Evolutionary conservation across 2,797 vertebrate species (phyloP), one percentile per base, ranked within the genome.

Genomic region (Poliocrania exsul): DNA sequence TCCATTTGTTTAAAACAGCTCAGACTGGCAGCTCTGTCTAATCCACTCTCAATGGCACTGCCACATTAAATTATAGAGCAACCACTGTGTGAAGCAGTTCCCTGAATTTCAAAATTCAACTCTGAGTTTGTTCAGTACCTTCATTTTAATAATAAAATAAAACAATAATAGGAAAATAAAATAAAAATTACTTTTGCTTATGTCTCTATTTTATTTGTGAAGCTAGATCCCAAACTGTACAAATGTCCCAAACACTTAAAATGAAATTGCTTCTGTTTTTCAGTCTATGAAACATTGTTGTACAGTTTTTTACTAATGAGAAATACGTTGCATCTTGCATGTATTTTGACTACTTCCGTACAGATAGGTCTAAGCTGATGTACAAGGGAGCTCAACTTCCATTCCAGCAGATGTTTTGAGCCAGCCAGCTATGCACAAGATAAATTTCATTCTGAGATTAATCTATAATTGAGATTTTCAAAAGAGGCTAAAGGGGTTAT

Each of bases 1-100:
- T 96, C 97, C 86, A 91, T 96, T 96, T 98, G 92, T 96, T 97
- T 96, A 93, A 97, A 97, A 95, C 33, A 96, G 78, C 90, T 96
- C 83, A 29, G 90, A 57, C 92, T 97, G 96, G 95, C 94, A 97
- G 94, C 56, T 94, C 78, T 93, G 87, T 93, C 86, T 97, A 97
- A 97, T 97, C 95, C 87, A 87, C 84, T 93, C 94, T 96, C 93
- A 97, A 6, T 95, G 90, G 83, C 94, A 93, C 53, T 58, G 77
- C 83, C 95, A 97, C 50, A 33, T 91, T 96, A 88, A 90, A 97
- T 95, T 96, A 93, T 47, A 90, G 91, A 94, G 90, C 88, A 96
- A 71, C 93, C 94, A 91, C 80, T 80, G 47, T 70, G 73, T 54
- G 84, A 96, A 73, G 54, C 23, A 92, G 56, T 49, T 72, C 60